Evolutionary conservation across 2,888 invertebrate genomes (phyloP).

Genomic region (Stictocephala bisonia): DNA sequence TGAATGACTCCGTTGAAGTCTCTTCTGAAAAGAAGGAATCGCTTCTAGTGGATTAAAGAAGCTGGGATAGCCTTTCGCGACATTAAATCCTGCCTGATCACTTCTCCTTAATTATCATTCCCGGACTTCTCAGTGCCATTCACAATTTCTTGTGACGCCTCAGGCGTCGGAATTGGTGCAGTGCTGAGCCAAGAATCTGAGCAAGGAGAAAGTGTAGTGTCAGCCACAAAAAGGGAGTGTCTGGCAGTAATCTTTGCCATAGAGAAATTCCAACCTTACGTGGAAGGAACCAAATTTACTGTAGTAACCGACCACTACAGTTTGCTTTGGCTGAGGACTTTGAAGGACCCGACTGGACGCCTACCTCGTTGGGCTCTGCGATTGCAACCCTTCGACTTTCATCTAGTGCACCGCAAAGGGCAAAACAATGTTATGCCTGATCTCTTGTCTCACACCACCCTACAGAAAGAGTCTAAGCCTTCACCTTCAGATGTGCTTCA

Average conservation of each 20-base stretch:
- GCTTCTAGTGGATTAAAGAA: neutral
- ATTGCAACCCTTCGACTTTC: no score
- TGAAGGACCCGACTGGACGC: no score
- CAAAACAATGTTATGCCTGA: no score
- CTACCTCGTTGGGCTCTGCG: no score
- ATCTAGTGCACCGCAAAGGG: no score
- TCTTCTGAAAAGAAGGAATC: neutral
- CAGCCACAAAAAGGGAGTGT: slow-evolving; percentile 56
- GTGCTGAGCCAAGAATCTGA: slow-evolving; percentile 54
- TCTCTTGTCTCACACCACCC: no score
- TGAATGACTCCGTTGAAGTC: neutral
- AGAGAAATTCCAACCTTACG: slow-evolving; percentile 54
- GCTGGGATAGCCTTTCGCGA: neutral
- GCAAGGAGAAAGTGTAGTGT: slow-evolving; percentile 51
- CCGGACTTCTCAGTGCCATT: slow-evolving; percentile 51
- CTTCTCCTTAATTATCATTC: slow-evolving; percentile 47
- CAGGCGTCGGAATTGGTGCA: slow-evolving; percentile 40
- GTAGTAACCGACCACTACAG: neutral
- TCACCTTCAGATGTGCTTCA: no score
- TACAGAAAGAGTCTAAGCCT: no score
- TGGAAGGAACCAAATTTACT: slow-evolving; percentile 54
- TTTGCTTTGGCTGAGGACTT: no score
- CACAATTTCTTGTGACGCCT: slow-evolving; percentile 48
- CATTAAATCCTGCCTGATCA: neutral
- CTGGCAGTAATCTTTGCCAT: slow-evolving; percentile 56